A percentile compares a stretch with the other conserved stretches of the same genome.
phyloP scores from a whole-genome alignment of 2,113 vertebrate genomes.

The Cricetomys ansorgei region DNA sequence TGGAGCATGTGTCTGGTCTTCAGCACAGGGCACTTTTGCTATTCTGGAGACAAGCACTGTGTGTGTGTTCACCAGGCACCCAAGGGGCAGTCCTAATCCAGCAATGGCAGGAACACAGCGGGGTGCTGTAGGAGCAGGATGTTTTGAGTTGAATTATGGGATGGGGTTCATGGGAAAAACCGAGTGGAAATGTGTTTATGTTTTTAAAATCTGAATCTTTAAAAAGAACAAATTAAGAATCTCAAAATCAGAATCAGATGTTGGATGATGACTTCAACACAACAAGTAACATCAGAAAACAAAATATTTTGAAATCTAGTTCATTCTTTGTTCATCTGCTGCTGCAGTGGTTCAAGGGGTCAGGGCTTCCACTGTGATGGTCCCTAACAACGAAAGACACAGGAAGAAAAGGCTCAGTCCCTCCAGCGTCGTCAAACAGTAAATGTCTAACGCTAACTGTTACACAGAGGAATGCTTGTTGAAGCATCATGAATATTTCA shows the following conservation, averaged over 20 bases:
- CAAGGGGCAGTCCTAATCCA: background rate
- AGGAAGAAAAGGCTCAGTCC: background rate
- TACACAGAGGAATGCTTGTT: background rate
- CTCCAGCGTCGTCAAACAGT: background rate
- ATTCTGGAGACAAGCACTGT: background rate
- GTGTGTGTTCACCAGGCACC: background rate
- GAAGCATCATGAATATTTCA: conserved; percentile 40
- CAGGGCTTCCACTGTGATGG: conserved; percentile 2
- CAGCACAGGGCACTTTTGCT: background rate
- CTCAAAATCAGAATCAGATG: conserved; percentile 74
- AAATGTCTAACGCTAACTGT: background rate
- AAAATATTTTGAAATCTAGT: conserved; percentile 74
- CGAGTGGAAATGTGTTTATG: conserved; percentile 45
- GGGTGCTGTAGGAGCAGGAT: conserved; percentile 9
- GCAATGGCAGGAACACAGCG: background rate
- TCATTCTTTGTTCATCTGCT: conserved; percentile 59
- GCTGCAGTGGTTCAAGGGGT: conserved; percentile 39
- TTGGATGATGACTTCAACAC: conserved; percentile 32
- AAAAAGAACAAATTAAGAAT: conserved; percentile 68
- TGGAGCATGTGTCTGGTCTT: background rate
- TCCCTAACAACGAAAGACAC: background rate
- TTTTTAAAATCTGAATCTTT: conserved; percentile 65
- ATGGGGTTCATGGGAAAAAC: conserved; percentile 65
- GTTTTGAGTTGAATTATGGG: conserved; percentile 42
- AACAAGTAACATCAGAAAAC: conserved; percentile 61